Percentiles rank a stretch among this genome's conserved stretches.
These are phyloP conservation scores for Chrysaora quinquecirrha DNA, from an alignment of 30 jellyfish, hydroid and myxozoan genomes.

Conservation along the genomic window DNA sequence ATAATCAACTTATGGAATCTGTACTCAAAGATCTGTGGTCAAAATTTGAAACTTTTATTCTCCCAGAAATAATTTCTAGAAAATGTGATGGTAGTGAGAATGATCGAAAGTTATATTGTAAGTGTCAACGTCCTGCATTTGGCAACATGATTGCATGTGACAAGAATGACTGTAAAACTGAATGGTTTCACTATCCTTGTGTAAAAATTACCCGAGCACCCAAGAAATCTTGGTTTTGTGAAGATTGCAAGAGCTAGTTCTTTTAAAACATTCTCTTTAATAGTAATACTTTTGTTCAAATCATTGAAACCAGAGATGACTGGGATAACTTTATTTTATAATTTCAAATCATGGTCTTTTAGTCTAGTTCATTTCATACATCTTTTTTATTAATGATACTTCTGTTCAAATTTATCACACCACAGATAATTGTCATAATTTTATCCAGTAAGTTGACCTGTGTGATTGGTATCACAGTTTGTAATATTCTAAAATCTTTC, in stretches of 20 bases:
- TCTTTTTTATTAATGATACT: constrained; percentile 36
- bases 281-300: background rate
- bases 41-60: background rate
- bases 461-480: constrained; percentile 40
- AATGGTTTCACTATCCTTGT: constrained; percentile 43
- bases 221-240: constrained; percentile 35
- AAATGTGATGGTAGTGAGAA: background rate
- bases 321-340: too few species aligned
- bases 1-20: background rate
- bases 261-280: background rate
- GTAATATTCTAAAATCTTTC: constrained; percentile 56
- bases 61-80: constrained; percentile 2
- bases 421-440: constrained; percentile 44
- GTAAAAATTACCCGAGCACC: constrained; percentile 37
- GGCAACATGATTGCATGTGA: constrained; percentile 32
- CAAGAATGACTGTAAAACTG: constrained; percentile 17
- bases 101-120: constrained; percentile 23
- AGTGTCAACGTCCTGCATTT: constrained; percentile 28
- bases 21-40: background rate
- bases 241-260: background rate
- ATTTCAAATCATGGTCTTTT: too few species aligned
- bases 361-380: too few species aligned
- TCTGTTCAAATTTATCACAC: constrained; percentile 39
- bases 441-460: constrained; percentile 68
- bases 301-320: too few species aligned